phyloP scores from a whole-genome alignment of 2,888 invertebrate genomes.

The Drosophila parthenogenetica region DNA sequence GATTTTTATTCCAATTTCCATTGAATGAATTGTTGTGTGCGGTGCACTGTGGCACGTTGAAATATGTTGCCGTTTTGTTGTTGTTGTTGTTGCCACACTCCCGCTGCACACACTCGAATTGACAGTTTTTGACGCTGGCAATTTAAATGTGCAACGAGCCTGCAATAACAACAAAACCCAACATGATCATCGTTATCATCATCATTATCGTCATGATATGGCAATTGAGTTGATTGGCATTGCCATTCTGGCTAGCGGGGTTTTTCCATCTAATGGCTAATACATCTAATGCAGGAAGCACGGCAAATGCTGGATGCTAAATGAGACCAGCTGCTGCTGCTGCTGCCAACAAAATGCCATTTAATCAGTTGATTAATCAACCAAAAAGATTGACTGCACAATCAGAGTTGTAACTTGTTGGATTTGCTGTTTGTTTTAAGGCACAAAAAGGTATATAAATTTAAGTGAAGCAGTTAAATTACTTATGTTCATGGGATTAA shows the following conservation, averaged over 20 bases:
- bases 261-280: constrained; percentile 30
- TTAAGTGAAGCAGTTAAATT: too few relatives aligned
- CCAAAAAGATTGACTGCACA: neutral
- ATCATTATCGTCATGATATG: constrained; percentile 35
- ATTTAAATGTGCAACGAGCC: constrained; percentile 67
- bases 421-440: neutral
- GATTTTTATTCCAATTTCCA: constrained; percentile 14
- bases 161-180: constrained; percentile 11
- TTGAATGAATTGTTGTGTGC: constrained; percentile 45
- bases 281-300: constrained; percentile 48
- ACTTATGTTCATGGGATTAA: too few relatives aligned
- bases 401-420: neutral
- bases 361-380: constrained; percentile 11
- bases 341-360: neutral
- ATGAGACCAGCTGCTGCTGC: constrained; percentile 24
- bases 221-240: constrained; percentile 69
- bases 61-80: constrained; percentile 47
- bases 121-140: constrained; percentile 56
- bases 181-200: neutral
- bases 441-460: too few relatives aligned
- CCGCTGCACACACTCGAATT: constrained; percentile 15
- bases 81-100: neutral
- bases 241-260: constrained; percentile 62
- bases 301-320: constrained; percentile 12
- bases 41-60: constrained; percentile 47